Percentiles rank a stretch among this genome's conserved stretches.
Conservation (phyloP, 2,888 invertebrate genomes). For the Lepidocyrtinus sp. region DNA sequence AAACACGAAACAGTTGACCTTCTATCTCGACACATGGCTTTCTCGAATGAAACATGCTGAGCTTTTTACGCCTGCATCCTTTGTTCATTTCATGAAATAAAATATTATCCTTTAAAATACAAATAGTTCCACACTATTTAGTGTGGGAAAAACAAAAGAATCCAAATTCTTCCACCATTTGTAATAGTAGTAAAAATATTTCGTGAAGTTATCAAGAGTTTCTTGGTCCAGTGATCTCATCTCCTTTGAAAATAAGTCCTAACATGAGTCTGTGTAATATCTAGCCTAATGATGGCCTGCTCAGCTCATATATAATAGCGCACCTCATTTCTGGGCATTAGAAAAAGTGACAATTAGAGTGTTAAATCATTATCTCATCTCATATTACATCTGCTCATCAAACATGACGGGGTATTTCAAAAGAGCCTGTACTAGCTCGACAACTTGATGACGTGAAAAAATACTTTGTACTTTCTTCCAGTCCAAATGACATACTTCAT, state of each 20-base stretch:
- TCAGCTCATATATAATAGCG: background rate
- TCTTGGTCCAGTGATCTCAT: background rate
- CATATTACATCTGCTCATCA: background rate
- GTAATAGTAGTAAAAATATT: background rate
- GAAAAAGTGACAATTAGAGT: background rate
- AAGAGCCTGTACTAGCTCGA: background rate
- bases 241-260: background rate
- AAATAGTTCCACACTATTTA: no score
- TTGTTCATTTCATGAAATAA: background rate
- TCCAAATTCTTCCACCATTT: background rate
- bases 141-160: background rate
- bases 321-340: background rate
- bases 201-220: background rate
- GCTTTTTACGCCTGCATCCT: constrained; percentile 26
- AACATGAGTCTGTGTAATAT: background rate
- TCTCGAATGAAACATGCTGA: constrained; percentile 20
- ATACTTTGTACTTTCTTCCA: background rate
- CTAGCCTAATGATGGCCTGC: background rate
- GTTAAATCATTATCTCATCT: background rate
- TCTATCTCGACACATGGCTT: constrained; percentile 16
- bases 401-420: background rate
- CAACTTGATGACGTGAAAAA: background rate
- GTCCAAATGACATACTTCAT: background rate
- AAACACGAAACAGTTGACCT: constrained; percentile 33
- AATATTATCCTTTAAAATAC: no score